Evolutionary conservation across 2,113 vertebrate species (phyloP).

Genomic region (Felis catus): F.catus_Fca126_mat1.0 CM031412.1:129034501-129035000

Average conservation of each 20-base stretch:
- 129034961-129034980: constrained; percentile 16
- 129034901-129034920: neutral
- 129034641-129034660: constrained; percentile 34
- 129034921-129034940: neutral
- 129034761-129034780: neutral
- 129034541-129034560: constrained; percentile 15
- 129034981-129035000: neutral
- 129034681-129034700: constrained; percentile 19
- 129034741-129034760: neutral
- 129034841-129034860: neutral
- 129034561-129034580: constrained; percentile 35
- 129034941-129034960: neutral
- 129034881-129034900: constrained; percentile 15
- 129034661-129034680: neutral
- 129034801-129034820: neutral
- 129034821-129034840: neutral
- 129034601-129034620: constrained; percentile 30
- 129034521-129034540: constrained; percentile 1
- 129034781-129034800: neutral
- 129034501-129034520: neutral
- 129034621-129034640: constrained; percentile 30
- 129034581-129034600: neutral
- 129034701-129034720: neutral
- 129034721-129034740: neutral
- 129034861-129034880: neutral